Percentiles rank a stretch among this genome's conserved stretches.
phyloP scores from a whole-genome alignment of 2,797 vertebrate genomes.

The Chlorospingus semifuscus region DNA sequence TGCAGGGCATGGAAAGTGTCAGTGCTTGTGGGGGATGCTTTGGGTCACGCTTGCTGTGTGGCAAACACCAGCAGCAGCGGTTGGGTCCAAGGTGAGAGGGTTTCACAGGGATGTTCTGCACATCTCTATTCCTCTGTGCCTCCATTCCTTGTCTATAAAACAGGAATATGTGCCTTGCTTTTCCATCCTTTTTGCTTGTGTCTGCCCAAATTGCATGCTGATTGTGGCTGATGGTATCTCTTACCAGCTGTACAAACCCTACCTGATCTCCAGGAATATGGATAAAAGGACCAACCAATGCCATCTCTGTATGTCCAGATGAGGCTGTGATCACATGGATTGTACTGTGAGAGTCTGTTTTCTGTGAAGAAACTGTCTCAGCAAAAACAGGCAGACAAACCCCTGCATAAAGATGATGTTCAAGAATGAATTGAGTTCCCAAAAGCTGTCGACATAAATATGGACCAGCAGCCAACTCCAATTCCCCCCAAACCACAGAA shows the following conservation, averaged over 20 bases:
- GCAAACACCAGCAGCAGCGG: rapidly evolving
- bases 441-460: neutral
- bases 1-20: rapidly evolving
- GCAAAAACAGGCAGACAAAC: neutral
- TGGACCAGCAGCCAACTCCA: neutral
- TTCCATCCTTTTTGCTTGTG: neutral
- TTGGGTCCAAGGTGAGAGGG: neutral
- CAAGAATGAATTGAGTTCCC: neutral
- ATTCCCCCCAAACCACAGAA: neutral
- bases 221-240: neutral
- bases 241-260: neutral
- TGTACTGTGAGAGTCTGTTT: neutral
- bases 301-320: neutral
- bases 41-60: neutral
- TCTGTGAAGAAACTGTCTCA: neutral
- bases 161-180: rapidly evolving
- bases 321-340: neutral
- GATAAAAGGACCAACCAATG: neutral
- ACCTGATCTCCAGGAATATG: neutral
- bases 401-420: neutral
- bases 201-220: rapidly evolving
- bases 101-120: neutral
- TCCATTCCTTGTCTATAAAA: rapidly evolving
- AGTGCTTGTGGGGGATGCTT: neutral
- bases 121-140: neutral